A percentile compares a stretch with the other conserved stretches of the same genome.
Evolutionary conservation across 2,888 invertebrate genomes (phyloP).

Genomic region (Tryphoninae sp.): DNA sequence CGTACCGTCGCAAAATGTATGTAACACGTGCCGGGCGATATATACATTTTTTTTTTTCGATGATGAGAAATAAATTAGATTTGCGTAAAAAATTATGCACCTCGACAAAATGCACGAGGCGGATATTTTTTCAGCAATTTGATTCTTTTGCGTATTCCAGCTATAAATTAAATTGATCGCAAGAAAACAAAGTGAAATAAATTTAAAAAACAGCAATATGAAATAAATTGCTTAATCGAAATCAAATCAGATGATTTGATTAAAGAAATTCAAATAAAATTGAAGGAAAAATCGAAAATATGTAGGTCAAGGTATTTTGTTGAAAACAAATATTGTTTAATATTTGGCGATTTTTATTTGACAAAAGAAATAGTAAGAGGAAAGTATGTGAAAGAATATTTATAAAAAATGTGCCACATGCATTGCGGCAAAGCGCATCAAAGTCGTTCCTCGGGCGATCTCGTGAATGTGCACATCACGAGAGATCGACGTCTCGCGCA

Average conservation of each 20-base stretch:
- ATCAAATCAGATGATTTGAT: not conserved
- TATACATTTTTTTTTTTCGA: not conserved
- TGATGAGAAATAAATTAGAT: slow-evolving; percentile 23
- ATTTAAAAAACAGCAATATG: not conserved
- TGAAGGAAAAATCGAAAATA: not conserved
- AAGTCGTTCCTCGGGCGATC: not conserved
- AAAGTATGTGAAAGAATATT: no score
- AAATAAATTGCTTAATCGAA: not conserved
- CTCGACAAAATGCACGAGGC: not conserved
- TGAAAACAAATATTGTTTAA: no score
- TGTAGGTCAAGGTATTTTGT: no score
- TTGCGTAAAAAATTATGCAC: not conserved
- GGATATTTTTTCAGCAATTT: not conserved
- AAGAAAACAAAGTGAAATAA: not conserved
- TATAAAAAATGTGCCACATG: no score
- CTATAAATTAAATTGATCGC: not conserved
- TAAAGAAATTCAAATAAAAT: not conserved
- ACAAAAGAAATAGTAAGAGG: no score
- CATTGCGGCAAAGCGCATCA: no score
- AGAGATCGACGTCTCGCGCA: slow-evolving; percentile 45
- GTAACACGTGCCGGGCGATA: not conserved
- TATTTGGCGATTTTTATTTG: no score
- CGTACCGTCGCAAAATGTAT: not conserved
- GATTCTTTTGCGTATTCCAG: not conserved
- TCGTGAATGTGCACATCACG: not conserved